These are phyloP conservation scores for Sarcoramphus papa DNA, from an alignment of 2,797 vertebrate species.

Conservation along the genomic window DNA sequence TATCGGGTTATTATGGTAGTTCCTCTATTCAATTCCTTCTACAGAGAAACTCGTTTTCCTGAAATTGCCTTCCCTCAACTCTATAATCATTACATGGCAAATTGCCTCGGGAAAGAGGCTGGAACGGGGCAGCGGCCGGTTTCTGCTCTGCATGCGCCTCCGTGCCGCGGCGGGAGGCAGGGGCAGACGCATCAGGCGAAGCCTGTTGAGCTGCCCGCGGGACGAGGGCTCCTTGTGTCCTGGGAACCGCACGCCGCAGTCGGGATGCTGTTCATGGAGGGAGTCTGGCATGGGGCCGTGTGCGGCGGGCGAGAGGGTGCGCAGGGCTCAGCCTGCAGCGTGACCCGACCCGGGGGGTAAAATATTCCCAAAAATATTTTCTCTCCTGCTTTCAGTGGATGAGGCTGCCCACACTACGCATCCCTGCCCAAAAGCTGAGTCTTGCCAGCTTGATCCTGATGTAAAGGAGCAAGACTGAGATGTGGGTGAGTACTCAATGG, in stretches of 20 bases:
- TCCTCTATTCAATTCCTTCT: background rate
- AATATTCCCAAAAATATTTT: background rate
- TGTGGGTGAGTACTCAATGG: background rate
- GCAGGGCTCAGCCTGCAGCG: rapidly evolving
- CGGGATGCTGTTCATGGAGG: rapidly evolving
- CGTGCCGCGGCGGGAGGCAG: rapidly evolving
- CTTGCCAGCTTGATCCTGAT: too few species aligned
- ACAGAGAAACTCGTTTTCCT: background rate
- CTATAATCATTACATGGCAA: background rate
- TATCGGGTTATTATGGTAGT: background rate
- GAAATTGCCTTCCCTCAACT: background rate
- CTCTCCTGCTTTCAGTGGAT: background rate
- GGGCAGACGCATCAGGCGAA: background rate
- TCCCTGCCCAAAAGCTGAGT: too few species aligned
- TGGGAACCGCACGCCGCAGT: rapidly evolving
- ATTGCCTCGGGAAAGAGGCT: background rate
- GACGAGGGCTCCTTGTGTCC: background rate
- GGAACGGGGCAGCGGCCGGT: background rate
- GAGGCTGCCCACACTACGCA: background rate
- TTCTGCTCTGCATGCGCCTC: background rate
- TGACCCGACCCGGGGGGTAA: rapidly evolving
- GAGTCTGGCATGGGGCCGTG: rapidly evolving
- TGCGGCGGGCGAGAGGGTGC: background rate
- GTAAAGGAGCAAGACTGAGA: background rate
- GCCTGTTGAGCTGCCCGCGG: rapidly evolving